Base-by-base conservation (phyloP, 1,140 invertebrate species). In the Scaptodrosophila lebanonensis region DNA sequence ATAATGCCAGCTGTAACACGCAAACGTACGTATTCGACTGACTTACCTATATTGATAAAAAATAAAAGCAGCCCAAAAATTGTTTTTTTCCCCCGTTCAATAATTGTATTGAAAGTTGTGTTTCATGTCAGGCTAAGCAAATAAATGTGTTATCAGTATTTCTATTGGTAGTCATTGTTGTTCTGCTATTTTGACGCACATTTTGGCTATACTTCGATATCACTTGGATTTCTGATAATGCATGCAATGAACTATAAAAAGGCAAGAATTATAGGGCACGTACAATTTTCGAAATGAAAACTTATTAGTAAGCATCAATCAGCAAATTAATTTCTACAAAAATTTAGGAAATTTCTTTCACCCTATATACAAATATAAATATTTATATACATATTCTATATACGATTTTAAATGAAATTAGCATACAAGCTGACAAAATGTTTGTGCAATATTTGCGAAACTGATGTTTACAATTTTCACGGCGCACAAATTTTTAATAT, bases 1-100 rank as follows among this genome's bases (percentile, higher is more conserved):
- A 79, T 79, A 79, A 82, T 69, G 59, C 45, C 64, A 57, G 57
- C 54, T 27, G 44, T 43, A 57, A 64, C 58, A 59, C 36, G 18
- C 44, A 32, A 43, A 29, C 36, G 30, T 25, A 30, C 36, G n/a
- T n/a, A n/a, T n/a, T 47, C 56, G 42, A 15, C 54, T 49, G 54
- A 63, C 47, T 29, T 52, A 49, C 51, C 61, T 51, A 47, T 67
- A 71, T 63, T 75, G 70, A 73, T 73, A 73, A 22, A 48, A 47
- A 36, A 65, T 51, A 48, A 32, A 25, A 58, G 29, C 49, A 52
- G 50, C 29, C 27, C 25, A 51, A 45, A 66, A 52, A 52, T 66
- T 43, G 52, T 63, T 9, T 29, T 6, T 29, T 5, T 5, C 9
- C 5, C 9, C 9, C 9, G 27, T 6, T 29, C 63, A 51, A 59